Evolutionary conservation across 2,113 vertebrate species (phyloP), one percentile per base, ranked within the genome.

Genomic region (Thalassoma bifasciatum): DNA sequence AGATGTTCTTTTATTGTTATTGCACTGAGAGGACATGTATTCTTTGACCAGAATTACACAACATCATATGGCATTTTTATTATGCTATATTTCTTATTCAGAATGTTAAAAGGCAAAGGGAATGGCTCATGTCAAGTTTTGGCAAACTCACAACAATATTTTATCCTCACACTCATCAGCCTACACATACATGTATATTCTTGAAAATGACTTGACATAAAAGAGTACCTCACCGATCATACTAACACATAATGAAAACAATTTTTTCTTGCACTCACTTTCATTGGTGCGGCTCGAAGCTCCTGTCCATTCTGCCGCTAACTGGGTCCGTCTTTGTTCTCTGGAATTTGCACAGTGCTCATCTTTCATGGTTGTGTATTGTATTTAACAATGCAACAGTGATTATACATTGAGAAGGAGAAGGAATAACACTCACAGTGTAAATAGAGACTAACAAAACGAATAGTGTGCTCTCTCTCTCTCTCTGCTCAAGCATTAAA

Each of bases 101-200:
- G 14, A 14, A 46, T 46, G 16, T 46, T 46, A 46, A 34, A 23
- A 5, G 19, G n/a, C 14, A 8, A 17, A 53, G 19, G 38, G 9
- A 24, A 13, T 11, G 9, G 13, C 22, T 61, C 14, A 30, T 46
- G 24, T 37, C 10, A 26, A 49, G 14, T 5, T 46, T 46, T 19
- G 16, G 6, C 14, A 44, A 19, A 47, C 17, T 2, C 17, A 47
- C 19, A 19, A n/a, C 30, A 4, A 30, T 30, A n/a, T n/a, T n/a
- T n/a, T n/a, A n/a, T n/a, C n/a, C n/a, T n/a, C n/a, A n/a, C n/a
- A n/a, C n/a, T n/a, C n/a, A n/a, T n/a, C n/a, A n/a, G n/a, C n/a
- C n/a, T n/a, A n/a, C 38, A 40, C 30, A 40, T 19, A 40, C 57
- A 66, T 70, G 70, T 47, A 64, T 36, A 79, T 74, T 81, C 50